Conservation (phyloP, 2,113 vertebrate genomes). For the Montifringilla adamsi region DNA sequence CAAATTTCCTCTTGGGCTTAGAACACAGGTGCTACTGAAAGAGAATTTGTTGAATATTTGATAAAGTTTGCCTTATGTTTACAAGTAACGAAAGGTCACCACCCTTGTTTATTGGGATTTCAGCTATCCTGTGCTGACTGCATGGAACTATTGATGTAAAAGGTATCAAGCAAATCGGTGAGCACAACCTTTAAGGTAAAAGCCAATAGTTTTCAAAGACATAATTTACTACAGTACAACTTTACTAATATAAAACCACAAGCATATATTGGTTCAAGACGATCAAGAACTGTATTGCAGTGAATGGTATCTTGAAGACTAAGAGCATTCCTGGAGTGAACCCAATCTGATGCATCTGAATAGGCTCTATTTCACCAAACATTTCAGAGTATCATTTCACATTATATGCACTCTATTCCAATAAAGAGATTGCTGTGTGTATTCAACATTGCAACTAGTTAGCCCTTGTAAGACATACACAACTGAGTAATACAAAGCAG, state of each 20-base stretch:
- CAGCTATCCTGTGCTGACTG: not conserved
- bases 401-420: not conserved
- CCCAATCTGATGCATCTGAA: not conserved
- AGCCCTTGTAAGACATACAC: not conserved
- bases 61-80: slow-evolving; percentile 58
- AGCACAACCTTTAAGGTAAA: slow-evolving; percentile 47
- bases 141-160: not conserved
- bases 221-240: not conserved
- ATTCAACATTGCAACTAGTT: not conserved
- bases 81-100: slow-evolving; percentile 47
- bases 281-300: not conserved
- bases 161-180: slow-evolving; percentile 8
- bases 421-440: not conserved
- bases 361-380: not conserved
- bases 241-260: not conserved
- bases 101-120: slow-evolving; percentile 49
- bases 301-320: not conserved
- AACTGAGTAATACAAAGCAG: not conserved
- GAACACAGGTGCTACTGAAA: slow-evolving; percentile 41
- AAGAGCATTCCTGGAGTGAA: not conserved
- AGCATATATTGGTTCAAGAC: not conserved
- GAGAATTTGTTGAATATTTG: slow-evolving; percentile 57
- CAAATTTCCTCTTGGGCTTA: slow-evolving; percentile 36
- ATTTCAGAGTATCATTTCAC: not conserved
- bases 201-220: not conserved